phyloP scores from a whole-genome alignment of 1,140 invertebrate genomes.

The Hermatobates lingyangjiaoensis region DNA sequence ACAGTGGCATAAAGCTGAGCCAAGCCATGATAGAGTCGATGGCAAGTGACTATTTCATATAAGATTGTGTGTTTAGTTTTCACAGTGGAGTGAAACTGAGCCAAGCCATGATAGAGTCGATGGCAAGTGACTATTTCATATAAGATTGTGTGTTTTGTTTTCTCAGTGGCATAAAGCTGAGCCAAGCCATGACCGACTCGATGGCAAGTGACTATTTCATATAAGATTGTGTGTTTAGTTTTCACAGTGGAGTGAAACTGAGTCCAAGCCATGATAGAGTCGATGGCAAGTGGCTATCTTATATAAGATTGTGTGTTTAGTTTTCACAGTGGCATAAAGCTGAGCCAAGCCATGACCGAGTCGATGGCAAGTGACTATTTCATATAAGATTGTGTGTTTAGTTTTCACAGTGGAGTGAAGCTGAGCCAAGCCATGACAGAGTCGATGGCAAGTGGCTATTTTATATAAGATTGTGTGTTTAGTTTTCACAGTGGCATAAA shows the following conservation, averaged over 20 bases:
- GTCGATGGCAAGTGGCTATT: neutral
- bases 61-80: too few species aligned
- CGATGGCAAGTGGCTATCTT: too few species aligned
- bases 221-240: too few species aligned
- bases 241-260: neutral
- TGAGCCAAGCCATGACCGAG: conserved; percentile 55
- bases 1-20: conserved; percentile 65
- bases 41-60: conserved; percentile 51
- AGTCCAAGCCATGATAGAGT: neutral
- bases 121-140: too few species aligned
- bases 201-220: conserved; percentile 59
- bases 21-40: conserved; percentile 55
- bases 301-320: conserved; percentile 30
- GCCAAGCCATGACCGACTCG: conserved; percentile 52
- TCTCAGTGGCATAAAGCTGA: conserved; percentile 64
- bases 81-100: too few species aligned
- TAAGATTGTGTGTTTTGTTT: conserved; percentile 36
- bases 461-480: conserved; percentile 19
- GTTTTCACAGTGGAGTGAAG: conserved; percentile 50
- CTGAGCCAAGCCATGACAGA: neutral
- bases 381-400: too few species aligned
- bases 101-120: too few species aligned
- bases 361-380: conserved; percentile 62
- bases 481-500: conserved; percentile 69
- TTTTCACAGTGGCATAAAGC: conserved; percentile 60